Evolutionary conservation across 1,140 invertebrate species (phyloP).

Genomic region (Heliconius eleuchia): DNA sequence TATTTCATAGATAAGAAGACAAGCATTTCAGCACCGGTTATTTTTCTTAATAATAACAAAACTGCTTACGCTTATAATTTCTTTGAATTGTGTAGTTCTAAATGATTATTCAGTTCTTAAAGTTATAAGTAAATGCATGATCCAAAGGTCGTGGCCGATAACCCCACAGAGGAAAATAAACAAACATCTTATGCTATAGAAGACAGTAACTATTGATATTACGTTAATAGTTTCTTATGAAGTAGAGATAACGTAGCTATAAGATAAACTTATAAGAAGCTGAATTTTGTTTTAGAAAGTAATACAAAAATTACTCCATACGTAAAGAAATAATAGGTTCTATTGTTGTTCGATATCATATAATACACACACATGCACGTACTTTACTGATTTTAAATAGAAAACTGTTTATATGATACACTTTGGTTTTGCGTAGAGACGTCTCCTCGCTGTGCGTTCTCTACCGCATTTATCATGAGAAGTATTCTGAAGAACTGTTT

Average conservation of each 20-base stretch:
- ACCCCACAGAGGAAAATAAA: constrained; percentile 14
- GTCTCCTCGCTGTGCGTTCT: too few species aligned
- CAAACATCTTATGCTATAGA: background rate
- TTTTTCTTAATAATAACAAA: too few species aligned
- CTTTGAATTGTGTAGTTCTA: background rate
- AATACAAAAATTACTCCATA: background rate
- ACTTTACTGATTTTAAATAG: too few species aligned
- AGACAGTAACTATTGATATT: constrained; percentile 4
- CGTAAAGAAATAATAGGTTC: too few species aligned
- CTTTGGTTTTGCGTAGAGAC: too few species aligned
- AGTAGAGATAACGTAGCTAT: constrained; percentile 8
- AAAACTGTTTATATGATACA: too few species aligned
- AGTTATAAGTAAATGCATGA: background rate
- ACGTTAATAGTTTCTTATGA: background rate
- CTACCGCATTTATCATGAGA: too few species aligned
- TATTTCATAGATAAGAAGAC: background rate
- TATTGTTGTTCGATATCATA: too few species aligned
- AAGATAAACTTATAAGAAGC: background rate
- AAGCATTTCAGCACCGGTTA: too few species aligned
- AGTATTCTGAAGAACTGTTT: too few species aligned
- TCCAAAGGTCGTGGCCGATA: constrained; percentile 2
- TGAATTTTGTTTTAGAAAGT: background rate
- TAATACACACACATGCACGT: too few species aligned
- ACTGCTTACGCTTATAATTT: background rate
- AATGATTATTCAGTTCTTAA: background rate